Evolutionary conservation across 2,797 vertebrate species (phyloP), one percentile per base, ranked within the genome.

Genomic region (Yasuhikotakia modesta): DNA sequence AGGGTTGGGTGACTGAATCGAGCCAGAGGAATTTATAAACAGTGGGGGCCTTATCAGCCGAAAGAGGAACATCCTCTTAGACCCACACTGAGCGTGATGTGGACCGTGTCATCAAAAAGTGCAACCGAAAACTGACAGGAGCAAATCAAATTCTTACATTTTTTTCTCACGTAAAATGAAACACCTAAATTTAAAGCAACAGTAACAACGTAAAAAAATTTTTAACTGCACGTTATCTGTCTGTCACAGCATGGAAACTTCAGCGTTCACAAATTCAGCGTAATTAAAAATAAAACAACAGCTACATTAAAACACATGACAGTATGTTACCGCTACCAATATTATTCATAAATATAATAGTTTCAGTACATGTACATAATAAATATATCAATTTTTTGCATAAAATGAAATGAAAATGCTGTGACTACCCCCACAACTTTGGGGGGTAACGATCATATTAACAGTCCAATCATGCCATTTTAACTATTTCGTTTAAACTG

Each of bases 1-100:
- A 73, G 73, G 78, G 67, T 71, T 72, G 81, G 72, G 52, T 72
- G 60, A 81, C 80, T 90, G 88, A 85, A 85, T 91, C 88, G 88
- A 82, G 85, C 82, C 88, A 86, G 84, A 88, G 92, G 92, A 94
- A 94, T 93, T 91, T 83, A 89, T 92, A 93, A 93, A 94, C 91
- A 92, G 72, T 82, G 84, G 76, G 78, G 79, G 73, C 84, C 82
- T 85, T 86, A 86, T 90, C 86, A 86, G 83, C 80, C 79, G 65
- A 69, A 77, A 80, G 83, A 86, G 82, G 70, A 79, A 82, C 81
- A 77, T 79, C 79, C 79, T 75, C 76, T 82, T 69, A 64, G 65
- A 55, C 61, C 32, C 67, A 66, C 75, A 76, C 65, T 75, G 78
- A 82, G 72, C 66, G 72, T 46, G 80, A 81, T 80, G 78, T 81